Evolutionary conservation across 2,113 vertebrate genomes (phyloP), one percentile per base, ranked within the genome.

Genomic region (Prunella fulvescens): DNA sequence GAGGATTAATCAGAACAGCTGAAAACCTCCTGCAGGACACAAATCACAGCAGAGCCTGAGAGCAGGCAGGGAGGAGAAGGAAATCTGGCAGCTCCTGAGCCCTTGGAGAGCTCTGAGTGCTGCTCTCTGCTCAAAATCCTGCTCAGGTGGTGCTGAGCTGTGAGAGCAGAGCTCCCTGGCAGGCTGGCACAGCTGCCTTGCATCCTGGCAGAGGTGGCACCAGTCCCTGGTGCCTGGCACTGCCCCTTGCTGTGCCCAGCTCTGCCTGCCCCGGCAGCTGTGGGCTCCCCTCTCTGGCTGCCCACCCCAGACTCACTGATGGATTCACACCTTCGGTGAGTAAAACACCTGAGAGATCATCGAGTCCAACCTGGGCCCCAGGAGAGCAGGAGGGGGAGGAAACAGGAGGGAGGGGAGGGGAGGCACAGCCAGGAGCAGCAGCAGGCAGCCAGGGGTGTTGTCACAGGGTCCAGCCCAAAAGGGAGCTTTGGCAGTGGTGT

Each of bases 281-380:
- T n/a, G 82, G 58, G 44, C 44, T 85, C 23, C 11, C 48, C 37
- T 37, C 37, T 37, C 37, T 5, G 53, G 17, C 51, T 53, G 74
- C 9, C 12, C 48, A 2, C 1, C 44, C 50, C 48, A 45, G 4
- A 3, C 47, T 5, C 53, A 3, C 20, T 2, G 16, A 1, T 1
- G 5, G 56, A 45, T 35, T 16, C 22, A 7, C 51, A 7, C 5
- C 16, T 11, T 1, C 7, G 1, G 2, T 0, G 3, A 24, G 42
- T n/a, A 10, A 40, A n/a, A 33, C 11, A 14, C 17, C 53, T 18
- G 4, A 4, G 83, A 7, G 37, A 12, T 12, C 25, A 2, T 5
- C 4, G 12, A 7, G 29, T 2, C 9, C 3, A 10, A 10, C 15
- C n/a, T 26, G 24, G 3, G 33, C 7, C 19, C 4, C 22, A 25